phyloP scores from a whole-genome alignment of 2,113 vertebrate species.

The zebrafish (Danio rerio) region DNA sequence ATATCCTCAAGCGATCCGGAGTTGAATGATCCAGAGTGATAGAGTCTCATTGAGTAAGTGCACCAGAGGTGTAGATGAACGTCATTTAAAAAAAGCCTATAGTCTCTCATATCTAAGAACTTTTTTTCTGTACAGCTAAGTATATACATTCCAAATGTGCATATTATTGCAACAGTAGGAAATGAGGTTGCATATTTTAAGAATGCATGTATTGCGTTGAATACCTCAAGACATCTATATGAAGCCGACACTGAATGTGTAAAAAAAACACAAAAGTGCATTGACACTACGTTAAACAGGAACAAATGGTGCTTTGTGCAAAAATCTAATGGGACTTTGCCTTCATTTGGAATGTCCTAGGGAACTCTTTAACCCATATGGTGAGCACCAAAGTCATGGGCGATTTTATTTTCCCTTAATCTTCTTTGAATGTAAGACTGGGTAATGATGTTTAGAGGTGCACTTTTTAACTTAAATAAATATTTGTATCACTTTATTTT shows the following conservation, averaged over 20 bases:
- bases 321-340: neutral
- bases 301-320: constrained; percentile 26
- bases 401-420: neutral
- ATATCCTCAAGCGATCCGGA: neutral
- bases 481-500: too few relatives aligned
- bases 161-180: constrained; percentile 79
- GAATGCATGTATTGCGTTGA: constrained; percentile 71
- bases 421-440: constrained; percentile 15
- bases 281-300: constrained; percentile 24
- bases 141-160: constrained; percentile 67
- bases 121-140: constrained; percentile 24
- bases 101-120: constrained; percentile 6
- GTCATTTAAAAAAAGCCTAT: neutral
- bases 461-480: neutral
- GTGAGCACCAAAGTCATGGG: constrained; percentile 37
- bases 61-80: constrained; percentile 23
- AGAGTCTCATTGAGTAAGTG: neutral
- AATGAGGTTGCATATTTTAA: constrained; percentile 78
- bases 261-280: constrained; percentile 2
- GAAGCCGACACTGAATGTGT: neutral
- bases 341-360: constrained; percentile 35
- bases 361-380: constrained; percentile 24
- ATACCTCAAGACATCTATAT: constrained; percentile 72
- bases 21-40: neutral
- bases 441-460: constrained; percentile 16